These are phyloP conservation scores for Sialis fuliginosa DNA, from an alignment of 2,888 invertebrate species.

Conservation along the genomic window DNA sequence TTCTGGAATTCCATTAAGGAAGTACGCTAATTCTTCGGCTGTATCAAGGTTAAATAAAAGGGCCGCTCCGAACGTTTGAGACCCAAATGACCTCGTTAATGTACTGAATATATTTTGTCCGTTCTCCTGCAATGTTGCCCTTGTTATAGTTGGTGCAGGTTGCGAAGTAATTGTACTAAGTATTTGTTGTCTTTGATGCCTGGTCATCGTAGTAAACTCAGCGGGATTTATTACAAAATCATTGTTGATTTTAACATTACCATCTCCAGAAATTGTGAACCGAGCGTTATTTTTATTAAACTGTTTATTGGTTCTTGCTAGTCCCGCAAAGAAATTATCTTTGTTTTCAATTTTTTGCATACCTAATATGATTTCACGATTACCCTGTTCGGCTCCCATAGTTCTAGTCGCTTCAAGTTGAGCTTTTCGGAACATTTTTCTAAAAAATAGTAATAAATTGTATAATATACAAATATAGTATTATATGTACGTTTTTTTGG, in stretches of 20 bases:
- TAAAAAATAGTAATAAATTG: slow-evolving; percentile 14
- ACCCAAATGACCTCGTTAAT: background rate
- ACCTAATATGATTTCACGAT: slow-evolving; percentile 30
- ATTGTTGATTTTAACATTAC: slow-evolving; percentile 6
- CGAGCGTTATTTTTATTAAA: slow-evolving; percentile 26
- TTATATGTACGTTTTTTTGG: background rate
- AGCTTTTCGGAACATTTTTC: slow-evolving; percentile 33
- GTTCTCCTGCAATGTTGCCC: background rate
- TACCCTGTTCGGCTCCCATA: slow-evolving; percentile 26
- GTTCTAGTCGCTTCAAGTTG: slow-evolving; percentile 29
- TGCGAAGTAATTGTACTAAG: slow-evolving; percentile 3
- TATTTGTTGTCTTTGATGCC: slow-evolving; percentile 1
- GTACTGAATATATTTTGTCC: background rate
- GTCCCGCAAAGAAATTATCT: slow-evolving; percentile 31
- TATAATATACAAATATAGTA: background rate
- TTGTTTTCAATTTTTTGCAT: slow-evolving; percentile 29
- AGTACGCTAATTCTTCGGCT: background rate
- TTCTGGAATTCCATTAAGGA: background rate
- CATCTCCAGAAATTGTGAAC: slow-evolving; percentile 7
- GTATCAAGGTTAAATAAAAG: background rate
- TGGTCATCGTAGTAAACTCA: slow-evolving; percentile 5
- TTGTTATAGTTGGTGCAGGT: slow-evolving; percentile 1
- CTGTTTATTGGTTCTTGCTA: slow-evolving; percentile 30
- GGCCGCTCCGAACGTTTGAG: background rate
- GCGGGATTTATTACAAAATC: slow-evolving; percentile 6